Conservation (phyloP, 2,797 vertebrate genomes). For the Coluber constrictor region DNA sequence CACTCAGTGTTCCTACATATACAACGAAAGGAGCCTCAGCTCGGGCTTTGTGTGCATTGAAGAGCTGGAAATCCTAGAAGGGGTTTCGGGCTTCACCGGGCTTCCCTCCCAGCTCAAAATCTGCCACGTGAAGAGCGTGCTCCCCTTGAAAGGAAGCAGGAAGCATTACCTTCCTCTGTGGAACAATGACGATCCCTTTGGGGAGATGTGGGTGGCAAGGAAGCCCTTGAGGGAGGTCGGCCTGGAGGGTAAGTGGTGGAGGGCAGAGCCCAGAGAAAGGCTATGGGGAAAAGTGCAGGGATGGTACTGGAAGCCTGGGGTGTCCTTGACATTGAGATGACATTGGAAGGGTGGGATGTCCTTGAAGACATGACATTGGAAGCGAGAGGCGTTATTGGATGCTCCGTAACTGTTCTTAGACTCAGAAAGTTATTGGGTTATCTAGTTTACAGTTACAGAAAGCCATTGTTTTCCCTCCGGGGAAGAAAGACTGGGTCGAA, state of each 20-base stretch:
- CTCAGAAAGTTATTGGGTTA: no score
- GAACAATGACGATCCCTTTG: slow-evolving; percentile 89
- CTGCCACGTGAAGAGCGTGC: neutral
- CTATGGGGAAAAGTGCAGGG: neutral
- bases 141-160: slow-evolving; percentile 71
- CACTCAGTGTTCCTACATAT: slow-evolving; percentile 74
- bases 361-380: neutral
- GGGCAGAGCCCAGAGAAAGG: neutral
- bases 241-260: slow-evolving; percentile 76
- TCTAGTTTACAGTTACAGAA: no score
- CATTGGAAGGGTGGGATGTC: neutral
- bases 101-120: neutral
- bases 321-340: neutral
- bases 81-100: accelerated
- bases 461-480: no score
- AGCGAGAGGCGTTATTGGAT: neutral
- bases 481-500: no score
- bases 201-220: slow-evolving; percentile 73
- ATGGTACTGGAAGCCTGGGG: neutral
- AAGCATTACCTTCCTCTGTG: slow-evolving; percentile 87
- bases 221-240: slow-evolving; percentile 55
- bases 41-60: slow-evolving; percentile 78
- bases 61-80: slow-evolving; percentile 35
- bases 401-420: no score
- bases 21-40: slow-evolving; percentile 77